Evolutionary conservation across 2,888 invertebrate genomes (phyloP).

Genomic region (Sphecodes monilicornis): DNA sequence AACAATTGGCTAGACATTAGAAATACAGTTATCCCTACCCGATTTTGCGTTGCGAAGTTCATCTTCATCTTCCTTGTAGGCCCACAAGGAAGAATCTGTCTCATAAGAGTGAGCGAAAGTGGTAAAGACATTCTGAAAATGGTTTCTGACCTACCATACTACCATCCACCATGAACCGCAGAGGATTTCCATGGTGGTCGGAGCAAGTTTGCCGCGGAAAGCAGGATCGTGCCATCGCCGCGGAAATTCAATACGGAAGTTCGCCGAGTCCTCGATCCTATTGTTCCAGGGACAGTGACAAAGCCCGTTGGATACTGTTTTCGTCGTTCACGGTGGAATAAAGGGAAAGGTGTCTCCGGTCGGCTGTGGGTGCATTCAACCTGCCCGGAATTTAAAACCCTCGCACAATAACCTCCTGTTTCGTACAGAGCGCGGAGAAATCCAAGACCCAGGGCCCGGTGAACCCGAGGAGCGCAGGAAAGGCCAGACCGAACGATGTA

Average conservation of each 20-base stretch:
- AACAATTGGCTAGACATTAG: too few relatives aligned
- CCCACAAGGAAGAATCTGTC: not conserved
- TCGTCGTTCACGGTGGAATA: conserved; percentile 38
- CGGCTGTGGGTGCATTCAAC: conserved; percentile 77
- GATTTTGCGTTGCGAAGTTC: not conserved
- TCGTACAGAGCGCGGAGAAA: conserved; percentile 63
- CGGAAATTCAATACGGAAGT: conserved; percentile 31
- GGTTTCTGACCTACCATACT: conserved; percentile 33
- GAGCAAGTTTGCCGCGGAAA: not conserved
- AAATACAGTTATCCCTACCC: too few relatives aligned
- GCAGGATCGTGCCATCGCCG: not conserved
- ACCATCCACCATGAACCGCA: not conserved
- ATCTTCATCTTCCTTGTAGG: too few relatives aligned
- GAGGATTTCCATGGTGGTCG: not conserved
- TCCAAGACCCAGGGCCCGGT: conserved; percentile 62
- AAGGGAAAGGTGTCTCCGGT: conserved; percentile 41
- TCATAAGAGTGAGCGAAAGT: not conserved
- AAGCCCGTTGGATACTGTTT: conserved; percentile 54
- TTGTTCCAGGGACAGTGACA: conserved; percentile 48
- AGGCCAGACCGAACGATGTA: conserved; percentile 73
- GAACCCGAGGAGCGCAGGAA: conserved; percentile 70
- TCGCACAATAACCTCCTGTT: conserved; percentile 66
- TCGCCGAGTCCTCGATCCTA: not conserved
- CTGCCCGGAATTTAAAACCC: conserved; percentile 77
- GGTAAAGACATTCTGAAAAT: not conserved